These are phyloP conservation scores for Chirona hameri DNA, from an alignment of 2,888 invertebrate genomes.

Conservation along the genomic window DNA sequence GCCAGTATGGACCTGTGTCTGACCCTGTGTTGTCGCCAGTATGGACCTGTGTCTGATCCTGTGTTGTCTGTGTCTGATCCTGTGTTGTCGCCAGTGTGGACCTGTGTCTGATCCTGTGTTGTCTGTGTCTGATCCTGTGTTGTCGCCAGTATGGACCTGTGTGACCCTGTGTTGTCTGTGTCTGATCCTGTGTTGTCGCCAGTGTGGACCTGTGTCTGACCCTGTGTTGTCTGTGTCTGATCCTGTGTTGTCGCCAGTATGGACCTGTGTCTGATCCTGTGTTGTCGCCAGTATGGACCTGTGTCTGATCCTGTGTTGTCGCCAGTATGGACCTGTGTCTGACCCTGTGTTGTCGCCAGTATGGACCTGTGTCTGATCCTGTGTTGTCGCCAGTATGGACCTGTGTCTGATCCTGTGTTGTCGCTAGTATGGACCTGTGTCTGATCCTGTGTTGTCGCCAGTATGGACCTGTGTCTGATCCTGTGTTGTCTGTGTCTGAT, in stretches of 20 bases:
- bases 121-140: constrained; percentile 28
- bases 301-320: too few relatives aligned
- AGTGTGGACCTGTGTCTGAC: too few relatives aligned
- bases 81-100: not conserved
- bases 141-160: constrained; percentile 62
- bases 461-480: constrained; percentile 61
- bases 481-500: too few relatives aligned
- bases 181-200: too few relatives aligned
- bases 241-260: constrained; percentile 52
- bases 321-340: not conserved
- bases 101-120: too few relatives aligned
- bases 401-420: too few relatives aligned
- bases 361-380: constrained; percentile 58
- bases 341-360: constrained; percentile 45
- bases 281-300: too few relatives aligned
- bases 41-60: constrained; percentile 58
- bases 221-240: too few relatives aligned
- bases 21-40: constrained; percentile 45
- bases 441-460: constrained; percentile 31
- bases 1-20: not conserved
- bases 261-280: constrained; percentile 53
- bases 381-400: too few relatives aligned
- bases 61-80: too few relatives aligned
- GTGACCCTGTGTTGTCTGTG: too few relatives aligned
- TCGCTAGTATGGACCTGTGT: not conserved